These are phyloP conservation scores for Planococcus citri DNA, from an alignment of 1,140 invertebrate species.

Conservation along the genomic window DNA sequence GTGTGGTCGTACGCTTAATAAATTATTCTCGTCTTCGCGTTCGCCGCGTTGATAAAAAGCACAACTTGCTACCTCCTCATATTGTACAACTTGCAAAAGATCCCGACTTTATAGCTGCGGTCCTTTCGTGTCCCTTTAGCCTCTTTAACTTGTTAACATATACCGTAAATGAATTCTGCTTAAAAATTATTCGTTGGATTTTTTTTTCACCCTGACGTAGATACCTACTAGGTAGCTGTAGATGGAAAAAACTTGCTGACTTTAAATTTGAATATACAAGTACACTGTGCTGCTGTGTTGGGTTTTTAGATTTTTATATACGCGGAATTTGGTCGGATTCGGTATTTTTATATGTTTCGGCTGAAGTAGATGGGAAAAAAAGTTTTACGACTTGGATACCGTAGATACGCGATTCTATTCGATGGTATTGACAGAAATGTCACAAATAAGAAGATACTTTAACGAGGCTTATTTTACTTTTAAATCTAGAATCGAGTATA, in stretches of 20 bases:
- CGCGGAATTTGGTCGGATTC: neutral
- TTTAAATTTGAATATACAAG: neutral
- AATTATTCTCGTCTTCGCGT: constrained; percentile 23
- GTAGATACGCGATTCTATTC: neutral
- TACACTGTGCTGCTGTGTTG: too few relatives aligned
- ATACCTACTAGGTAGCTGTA: too few relatives aligned
- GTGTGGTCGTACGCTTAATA: constrained; percentile 24
- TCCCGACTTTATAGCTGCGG: constrained; percentile 7
- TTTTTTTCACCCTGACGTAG: neutral
- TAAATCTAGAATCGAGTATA: neutral
- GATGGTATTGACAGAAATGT: neutral
- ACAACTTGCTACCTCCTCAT: constrained; percentile 9
- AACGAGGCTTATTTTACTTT: neutral
- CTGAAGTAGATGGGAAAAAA: neutral
- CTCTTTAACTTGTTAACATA: constrained; percentile 7
- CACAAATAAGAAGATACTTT: neutral
- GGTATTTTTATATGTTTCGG: too few relatives aligned
- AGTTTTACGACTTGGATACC: neutral
- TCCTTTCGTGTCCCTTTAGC: neutral
- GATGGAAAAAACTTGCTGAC: neutral
- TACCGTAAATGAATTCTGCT: constrained; percentile 1
- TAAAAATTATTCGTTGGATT: neutral
- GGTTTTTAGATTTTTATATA: neutral
- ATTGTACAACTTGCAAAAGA: constrained; percentile 1
- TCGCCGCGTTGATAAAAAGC: constrained; percentile 17